Base-by-base conservation (phyloP, 1,140 invertebrate species). In the Macrostomum lignano region DNA sequence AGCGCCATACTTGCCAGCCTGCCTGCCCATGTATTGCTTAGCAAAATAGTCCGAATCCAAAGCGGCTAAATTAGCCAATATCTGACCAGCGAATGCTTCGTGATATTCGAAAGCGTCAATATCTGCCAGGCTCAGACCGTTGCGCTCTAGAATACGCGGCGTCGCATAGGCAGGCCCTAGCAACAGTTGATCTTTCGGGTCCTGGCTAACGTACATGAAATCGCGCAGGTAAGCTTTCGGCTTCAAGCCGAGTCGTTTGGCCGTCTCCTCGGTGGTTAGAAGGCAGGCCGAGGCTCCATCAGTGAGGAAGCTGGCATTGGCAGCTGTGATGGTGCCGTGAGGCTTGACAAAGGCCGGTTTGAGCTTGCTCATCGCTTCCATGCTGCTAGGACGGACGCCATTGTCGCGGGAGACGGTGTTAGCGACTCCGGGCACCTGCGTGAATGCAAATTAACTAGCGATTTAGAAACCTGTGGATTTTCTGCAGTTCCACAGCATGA, bases 81-180 rank as follows among this genome's bases (percentile, higher is more conserved):
- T 82, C 67, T 96, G 88, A 26, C 84, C 78, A 41, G 91, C 84
- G 62, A 98, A 98, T 7, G 91, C 91, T 65, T 98, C 91, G 51
- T 98, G 91, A 42, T 91, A 73, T 65, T 98, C 91, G 73, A 81
- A 96, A 1, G 81, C 78, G 60, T 81, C 77, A 49, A 98, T 73
- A 48, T 98, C 88, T 29, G 70, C 71, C 17, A 91, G 36, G 10
- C 60, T 64, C 0, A 98, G 65, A 13, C 82, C 82, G 40, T 73
- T 65, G 58, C 72, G 77, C 14, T 78, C 72, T 35, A 93, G 58
- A 32, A 93, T 61, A 60, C 73, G 74, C 20, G 7, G 25, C 5
- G 19, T 33, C 7, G 25, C 33, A 35, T 35, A 35, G 7, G 33
- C 33, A 7, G 33, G 33, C 53, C 65, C 64, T 1, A 98, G 61